Percentiles rank a stretch among this genome's conserved stretches.
Conservation (phyloP, 2,113 vertebrate genomes). For the Pongo pygmaeus region DNA sequence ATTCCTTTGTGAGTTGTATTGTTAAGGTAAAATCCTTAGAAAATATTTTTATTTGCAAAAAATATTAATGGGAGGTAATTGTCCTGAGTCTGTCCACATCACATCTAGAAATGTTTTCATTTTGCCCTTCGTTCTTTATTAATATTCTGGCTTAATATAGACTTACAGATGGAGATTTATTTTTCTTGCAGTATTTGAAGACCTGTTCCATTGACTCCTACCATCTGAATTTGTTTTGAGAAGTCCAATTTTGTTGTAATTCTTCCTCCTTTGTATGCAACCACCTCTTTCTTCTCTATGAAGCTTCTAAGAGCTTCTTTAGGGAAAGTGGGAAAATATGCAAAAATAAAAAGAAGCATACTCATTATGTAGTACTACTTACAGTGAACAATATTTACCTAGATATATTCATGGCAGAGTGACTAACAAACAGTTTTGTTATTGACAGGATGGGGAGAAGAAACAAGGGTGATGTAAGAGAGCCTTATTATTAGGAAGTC, state of each 20-base stretch:
- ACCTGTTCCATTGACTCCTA: not conserved
- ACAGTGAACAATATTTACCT: not conserved
- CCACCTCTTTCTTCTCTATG: not conserved
- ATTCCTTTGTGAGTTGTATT: not conserved
- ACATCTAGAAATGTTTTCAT: not conserved
- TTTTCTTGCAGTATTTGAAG: constrained; percentile 31
- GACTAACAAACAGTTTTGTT: not conserved
- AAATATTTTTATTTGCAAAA: constrained; percentile 17
- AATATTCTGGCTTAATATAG: not conserved
- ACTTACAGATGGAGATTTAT: not conserved
- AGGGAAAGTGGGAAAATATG: not conserved
- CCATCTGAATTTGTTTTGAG: not conserved
- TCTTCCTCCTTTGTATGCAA: constrained; percentile 19
- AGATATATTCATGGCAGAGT: not conserved
- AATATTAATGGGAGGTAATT: not conserved
- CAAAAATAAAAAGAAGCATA: not conserved
- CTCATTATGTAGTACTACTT: not conserved
- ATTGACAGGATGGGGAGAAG: not conserved
- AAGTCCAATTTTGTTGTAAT: not conserved
- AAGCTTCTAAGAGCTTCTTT: not conserved
- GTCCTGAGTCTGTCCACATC: not conserved
- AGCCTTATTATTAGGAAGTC: not conserved
- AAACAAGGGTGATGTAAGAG: not conserved
- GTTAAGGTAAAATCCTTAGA: not conserved
- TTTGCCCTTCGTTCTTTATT: constrained; percentile 15